A percentile compares a stretch with the other conserved stretches of the same genome.
Evolutionary conservation across 2,797 vertebrate genomes (phyloP).

Genomic region (Thalassophryne amazonica): DNA sequence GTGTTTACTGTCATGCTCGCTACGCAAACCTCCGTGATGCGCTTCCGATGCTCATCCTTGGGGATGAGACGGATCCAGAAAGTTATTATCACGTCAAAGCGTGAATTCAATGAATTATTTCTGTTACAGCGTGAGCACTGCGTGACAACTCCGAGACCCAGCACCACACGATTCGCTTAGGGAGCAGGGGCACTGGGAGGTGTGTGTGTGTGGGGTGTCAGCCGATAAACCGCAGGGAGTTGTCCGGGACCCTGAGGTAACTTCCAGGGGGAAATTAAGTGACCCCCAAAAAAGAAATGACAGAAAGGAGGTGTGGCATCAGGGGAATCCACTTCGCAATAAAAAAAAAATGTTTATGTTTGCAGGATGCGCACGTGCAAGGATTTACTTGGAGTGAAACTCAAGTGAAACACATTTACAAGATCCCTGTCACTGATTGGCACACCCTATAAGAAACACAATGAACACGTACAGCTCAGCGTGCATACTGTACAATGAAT

Average conservation of each 20-base stretch:
- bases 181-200: slow-evolving; percentile 59
- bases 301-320: slow-evolving; percentile 47
- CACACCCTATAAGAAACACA: slow-evolving; percentile 6
- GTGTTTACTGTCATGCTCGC: slow-evolving; percentile 18
- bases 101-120: slow-evolving; percentile 74
- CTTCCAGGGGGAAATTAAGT: slow-evolving; percentile 63
- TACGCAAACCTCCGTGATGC: slow-evolving; percentile 41
- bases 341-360: slow-evolving; percentile 10
- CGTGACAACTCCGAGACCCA: slow-evolving; percentile 43
- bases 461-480: slow-evolving; percentile 15
- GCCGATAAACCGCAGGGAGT: slow-evolving; percentile 29
- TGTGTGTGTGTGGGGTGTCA: too few relatives aligned
- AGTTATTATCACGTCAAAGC: slow-evolving; percentile 74
- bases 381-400: neutral
- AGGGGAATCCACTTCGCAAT: slow-evolving; percentile 34
- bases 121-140: slow-evolving; percentile 47
- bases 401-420: slow-evolving; percentile 15
- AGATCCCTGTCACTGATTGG: slow-evolving; percentile 4
- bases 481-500: slow-evolving; percentile 36
- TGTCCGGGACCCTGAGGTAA: slow-evolving; percentile 53
- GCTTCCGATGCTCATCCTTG: slow-evolving; percentile 35
- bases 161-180: slow-evolving; percentile 55
- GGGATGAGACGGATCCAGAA: slow-evolving; percentile 58
- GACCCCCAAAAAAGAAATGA: slow-evolving; percentile 58
- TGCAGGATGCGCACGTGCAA: slow-evolving; percentile 6